Evolutionary conservation across 2,888 invertebrate genomes (phyloP).

Genomic region (Phrixothrix hirtus): DNA sequence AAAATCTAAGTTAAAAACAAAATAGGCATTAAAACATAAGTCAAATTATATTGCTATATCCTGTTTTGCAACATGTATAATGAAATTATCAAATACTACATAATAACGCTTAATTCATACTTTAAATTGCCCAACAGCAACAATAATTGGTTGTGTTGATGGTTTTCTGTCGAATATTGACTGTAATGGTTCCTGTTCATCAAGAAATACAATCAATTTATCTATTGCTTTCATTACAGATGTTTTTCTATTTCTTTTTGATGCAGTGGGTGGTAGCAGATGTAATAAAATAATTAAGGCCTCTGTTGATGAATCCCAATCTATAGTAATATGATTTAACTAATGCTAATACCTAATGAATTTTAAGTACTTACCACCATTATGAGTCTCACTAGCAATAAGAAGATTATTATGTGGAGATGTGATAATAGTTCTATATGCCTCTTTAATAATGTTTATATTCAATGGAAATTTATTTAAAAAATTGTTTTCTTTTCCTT

Average conservation of each 20-base stretch:
- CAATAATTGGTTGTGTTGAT: slow-evolving; percentile 3
- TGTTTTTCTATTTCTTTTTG: not conserved
- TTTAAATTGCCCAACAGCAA: no score
- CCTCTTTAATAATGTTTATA: not conserved
- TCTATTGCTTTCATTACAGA: not conserved
- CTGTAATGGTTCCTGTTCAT: not conserved
- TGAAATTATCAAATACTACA: no score
- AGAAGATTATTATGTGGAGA: not conserved
- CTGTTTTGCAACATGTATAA: no score
- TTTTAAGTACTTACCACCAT: not conserved
- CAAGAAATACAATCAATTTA: not conserved
- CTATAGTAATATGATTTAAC: not conserved
- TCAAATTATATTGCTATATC: no score
- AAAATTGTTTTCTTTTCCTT: not conserved
- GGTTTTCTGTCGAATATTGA: not conserved
- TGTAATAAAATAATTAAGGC: not conserved
- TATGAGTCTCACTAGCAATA: not conserved
- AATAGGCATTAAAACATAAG: no score
- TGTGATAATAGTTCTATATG: not conserved
- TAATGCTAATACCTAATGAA: not conserved
- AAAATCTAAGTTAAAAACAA: no score
- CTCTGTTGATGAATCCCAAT: not conserved
- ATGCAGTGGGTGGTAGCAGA: not conserved
- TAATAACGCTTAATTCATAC: no score
- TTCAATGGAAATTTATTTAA: not conserved